Evolutionary conservation across 2,888 invertebrate genomes (phyloP).

Genomic region (Caradrina clavipalpis): DNA sequence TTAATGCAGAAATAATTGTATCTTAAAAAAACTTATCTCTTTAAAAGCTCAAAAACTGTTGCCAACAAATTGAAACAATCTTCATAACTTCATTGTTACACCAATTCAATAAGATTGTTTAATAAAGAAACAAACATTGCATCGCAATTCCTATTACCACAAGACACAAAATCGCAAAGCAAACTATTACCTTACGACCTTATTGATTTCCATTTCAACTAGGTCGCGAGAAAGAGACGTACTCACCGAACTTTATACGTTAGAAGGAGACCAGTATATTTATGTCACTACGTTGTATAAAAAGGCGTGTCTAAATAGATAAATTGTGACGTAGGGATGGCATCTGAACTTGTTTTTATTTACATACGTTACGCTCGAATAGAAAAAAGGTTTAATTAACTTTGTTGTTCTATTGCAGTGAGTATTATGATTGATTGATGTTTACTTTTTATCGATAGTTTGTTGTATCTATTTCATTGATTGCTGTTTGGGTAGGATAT

Average conservation of each 20-base stretch:
- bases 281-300: slow-evolving; percentile 66
- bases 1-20: background rate
- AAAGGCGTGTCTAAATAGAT: slow-evolving; percentile 87
- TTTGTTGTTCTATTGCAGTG: slow-evolving; percentile 24
- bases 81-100: background rate
- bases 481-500: slow-evolving; percentile 2
- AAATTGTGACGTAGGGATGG: slow-evolving; percentile 75
- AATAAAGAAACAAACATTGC: slow-evolving; percentile 2
- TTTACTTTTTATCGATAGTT: slow-evolving; percentile 30
- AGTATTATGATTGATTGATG: slow-evolving; percentile 43
- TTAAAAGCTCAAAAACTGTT: background rate
- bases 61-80: background rate
- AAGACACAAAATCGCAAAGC: slow-evolving; percentile 41
- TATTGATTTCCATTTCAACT: slow-evolving; percentile 65
- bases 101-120: background rate
- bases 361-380: slow-evolving; percentile 67
- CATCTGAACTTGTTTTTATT: slow-evolving; percentile 78
- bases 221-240: slow-evolving; percentile 65
- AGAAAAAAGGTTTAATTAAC: slow-evolving; percentile 75
- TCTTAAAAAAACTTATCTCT: background rate
- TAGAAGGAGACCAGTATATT: slow-evolving; percentile 70
- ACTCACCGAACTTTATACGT: slow-evolving; percentile 39
- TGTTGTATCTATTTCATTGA: slow-evolving; percentile 34
- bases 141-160: background rate
- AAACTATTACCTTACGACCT: slow-evolving; percentile 63